A percentile compares a stretch with the other conserved stretches of the same genome.
These are phyloP conservation scores for Pseudochromis fuscus DNA, from an alignment of 2,797 vertebrate species.

Conservation along the genomic window DNA sequence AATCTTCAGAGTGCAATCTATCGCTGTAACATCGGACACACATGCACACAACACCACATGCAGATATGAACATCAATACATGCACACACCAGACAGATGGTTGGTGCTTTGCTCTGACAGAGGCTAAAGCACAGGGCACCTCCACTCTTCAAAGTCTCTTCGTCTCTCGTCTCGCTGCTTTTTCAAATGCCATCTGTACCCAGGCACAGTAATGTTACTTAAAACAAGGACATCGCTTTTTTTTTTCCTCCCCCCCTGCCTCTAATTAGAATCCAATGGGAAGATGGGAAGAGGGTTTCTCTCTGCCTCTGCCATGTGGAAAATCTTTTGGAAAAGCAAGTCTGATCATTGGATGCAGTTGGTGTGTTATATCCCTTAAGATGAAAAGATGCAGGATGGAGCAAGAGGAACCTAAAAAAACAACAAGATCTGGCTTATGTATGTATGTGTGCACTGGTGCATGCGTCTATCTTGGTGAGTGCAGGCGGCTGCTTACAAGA, in stretches of 20 bases:
- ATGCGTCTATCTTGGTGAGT: constrained; percentile 13
- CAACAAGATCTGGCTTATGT: constrained; percentile 56
- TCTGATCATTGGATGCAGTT: constrained; percentile 77
- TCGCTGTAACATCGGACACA: constrained; percentile 34
- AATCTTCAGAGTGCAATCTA: constrained; percentile 44
- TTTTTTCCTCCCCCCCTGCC: constrained; percentile 27
- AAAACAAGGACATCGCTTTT: constrained; percentile 80
- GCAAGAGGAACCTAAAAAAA: constrained; percentile 44
- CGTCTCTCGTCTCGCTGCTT: constrained; percentile 67
- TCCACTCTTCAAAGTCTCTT: constrained; percentile 83
- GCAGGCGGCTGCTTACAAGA: constrained; percentile 28
- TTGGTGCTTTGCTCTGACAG: constrained; percentile 76
- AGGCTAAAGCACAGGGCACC: constrained; percentile 80
- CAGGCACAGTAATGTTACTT: constrained; percentile 72
- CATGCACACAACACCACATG: constrained; percentile 39
- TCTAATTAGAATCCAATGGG: constrained; percentile 80
- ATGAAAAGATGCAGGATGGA: constrained; percentile 57
- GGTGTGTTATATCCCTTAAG: constrained; percentile 65
- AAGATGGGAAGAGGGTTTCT: constrained; percentile 55
- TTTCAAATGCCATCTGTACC: constrained; percentile 85
- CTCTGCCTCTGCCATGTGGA: constrained; percentile 73
- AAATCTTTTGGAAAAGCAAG: constrained; percentile 65
- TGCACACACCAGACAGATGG: constrained; percentile 80
- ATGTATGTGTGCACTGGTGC: constrained; percentile 17
- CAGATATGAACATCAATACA: constrained; percentile 55